Evolutionary conservation across 2,797 vertebrate species (phyloP), one percentile per base, ranked within the genome.

Genomic region (Odontamblyopus lacepedii): DNA sequence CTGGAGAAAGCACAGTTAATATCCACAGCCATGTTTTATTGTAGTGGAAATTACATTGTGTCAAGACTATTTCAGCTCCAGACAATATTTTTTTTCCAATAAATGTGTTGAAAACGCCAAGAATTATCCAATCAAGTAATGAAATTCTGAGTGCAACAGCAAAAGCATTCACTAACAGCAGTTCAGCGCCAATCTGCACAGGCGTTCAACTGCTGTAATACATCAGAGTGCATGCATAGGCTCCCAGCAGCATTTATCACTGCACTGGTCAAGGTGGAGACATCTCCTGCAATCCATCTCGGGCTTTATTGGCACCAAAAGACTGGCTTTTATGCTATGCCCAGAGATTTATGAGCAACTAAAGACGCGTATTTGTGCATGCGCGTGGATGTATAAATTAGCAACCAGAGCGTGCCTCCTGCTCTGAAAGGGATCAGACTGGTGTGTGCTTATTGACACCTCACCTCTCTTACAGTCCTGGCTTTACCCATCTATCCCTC

Each of bases 371-470:
- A 69, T 63, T 61, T 71, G 82, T 51, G 76, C 44, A 62, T 68
- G 77, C 30, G 66, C 69, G 35, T 60, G 70, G 72, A 80, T 84
- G 84, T 81, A 89, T 85, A 83, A 77, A 87, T 87, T 85, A 82
- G 74, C 63, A 56, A 70, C 79, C 78, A 77, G 69, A 69, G 79
- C 77, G 79, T 84, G 85, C 77, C 85, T 79, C 66, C 11, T 65
- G 74, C 82, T 80, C 83, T 78, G 75, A 86, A 77, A 87, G 76
- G 83, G 77, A 85, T 85, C 78, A 83, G 73, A 76, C 75, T 87
- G 87, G 5, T 60, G 91, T 89, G 86, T 87, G 83, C 82, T 86
- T 90, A 91, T 92, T 91, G 90, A 93, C 91, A 89, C 91, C 79
- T 83, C 85, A 63, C 77, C 79, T 84, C 83, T 71, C 78, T 78